Conservation (phyloP, 1,140 invertebrate genomes). For the Calliopsis andreniformis region DNA sequence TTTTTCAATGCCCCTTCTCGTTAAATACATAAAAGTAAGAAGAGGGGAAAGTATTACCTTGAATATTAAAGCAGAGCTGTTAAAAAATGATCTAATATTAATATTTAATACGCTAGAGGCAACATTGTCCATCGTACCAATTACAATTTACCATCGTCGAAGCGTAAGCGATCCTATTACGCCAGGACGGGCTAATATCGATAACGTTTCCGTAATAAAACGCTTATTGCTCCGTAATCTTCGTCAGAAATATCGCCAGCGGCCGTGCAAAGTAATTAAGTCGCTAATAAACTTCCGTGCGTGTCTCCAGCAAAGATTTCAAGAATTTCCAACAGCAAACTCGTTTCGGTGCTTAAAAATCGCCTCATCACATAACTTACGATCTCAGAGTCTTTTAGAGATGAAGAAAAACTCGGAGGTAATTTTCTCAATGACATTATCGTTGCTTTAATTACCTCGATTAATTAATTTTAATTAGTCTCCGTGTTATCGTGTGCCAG, state of each 20-base stretch:
- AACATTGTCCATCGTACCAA: too few relatives aligned
- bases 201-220: conserved; percentile 6
- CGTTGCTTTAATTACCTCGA: conserved; percentile 22
- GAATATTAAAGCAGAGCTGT: too few relatives aligned
- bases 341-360: conserved; percentile 13
- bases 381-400: not conserved
- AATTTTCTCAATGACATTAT: not conserved
- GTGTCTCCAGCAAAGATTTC: not conserved
- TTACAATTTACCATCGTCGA: too few relatives aligned
- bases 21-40: too few relatives aligned
- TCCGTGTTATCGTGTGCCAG: not conserved
- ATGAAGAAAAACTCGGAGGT: not conserved
- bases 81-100: too few relatives aligned
- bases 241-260: not conserved
- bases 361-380: not conserved
- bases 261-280: conserved; percentile 18
- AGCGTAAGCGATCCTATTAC: too few relatives aligned
- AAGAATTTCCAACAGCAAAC: not conserved
- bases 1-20: not conserved
- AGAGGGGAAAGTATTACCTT: too few relatives aligned
- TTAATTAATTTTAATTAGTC: conserved; percentile 28
- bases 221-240: not conserved
- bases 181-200: not conserved
- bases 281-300: not conserved
- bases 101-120: too few relatives aligned